Evolutionary conservation across 2,797 vertebrate species (phyloP).

Genomic region (Lophius americanus): DNA sequence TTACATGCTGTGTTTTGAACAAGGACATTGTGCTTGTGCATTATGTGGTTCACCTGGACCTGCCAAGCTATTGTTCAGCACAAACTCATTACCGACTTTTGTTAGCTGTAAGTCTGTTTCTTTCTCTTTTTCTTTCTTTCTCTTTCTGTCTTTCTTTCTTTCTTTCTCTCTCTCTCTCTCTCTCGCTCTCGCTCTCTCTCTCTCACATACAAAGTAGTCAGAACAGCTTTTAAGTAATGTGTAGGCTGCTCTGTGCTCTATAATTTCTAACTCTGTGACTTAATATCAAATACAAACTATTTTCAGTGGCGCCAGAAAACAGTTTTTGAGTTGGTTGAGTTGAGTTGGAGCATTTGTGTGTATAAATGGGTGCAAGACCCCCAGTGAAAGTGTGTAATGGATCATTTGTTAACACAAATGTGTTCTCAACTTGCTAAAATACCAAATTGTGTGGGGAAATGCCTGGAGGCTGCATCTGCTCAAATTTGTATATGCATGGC

Average conservation of each 20-base stretch:
- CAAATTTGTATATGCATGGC: neutral
- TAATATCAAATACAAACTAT: conserved; percentile 70
- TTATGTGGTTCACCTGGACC: conserved; percentile 1
- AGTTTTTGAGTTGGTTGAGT: conserved; percentile 2
- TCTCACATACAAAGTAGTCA: conserved; percentile 7
- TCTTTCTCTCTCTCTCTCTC: neutral
- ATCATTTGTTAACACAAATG: neutral
- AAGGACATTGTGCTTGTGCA: neutral
- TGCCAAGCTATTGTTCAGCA: neutral
- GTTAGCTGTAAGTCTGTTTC: conserved; percentile 10
- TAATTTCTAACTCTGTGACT: conserved; percentile 68
- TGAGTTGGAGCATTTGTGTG: neutral
- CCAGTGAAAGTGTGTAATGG: neutral
- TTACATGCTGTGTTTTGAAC: conserved; percentile 2
- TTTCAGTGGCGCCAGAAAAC: conserved; percentile 33
- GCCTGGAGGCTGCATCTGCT: too few species aligned
- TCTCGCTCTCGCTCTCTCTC: conserved; percentile 1
- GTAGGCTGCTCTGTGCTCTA: conserved; percentile 48
- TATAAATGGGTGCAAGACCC: neutral
- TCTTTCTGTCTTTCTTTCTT: conserved; percentile 15
- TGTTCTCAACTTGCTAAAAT: too few species aligned
- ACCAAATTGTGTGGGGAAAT: neutral
- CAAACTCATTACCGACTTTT: conserved; percentile 28
- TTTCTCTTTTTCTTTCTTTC: conserved; percentile 12
- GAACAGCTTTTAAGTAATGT: conserved; percentile 57